Evolutionary conservation across 1,140 invertebrate genomes (phyloP).

Genomic region (Potamilus streckersoni): DNA sequence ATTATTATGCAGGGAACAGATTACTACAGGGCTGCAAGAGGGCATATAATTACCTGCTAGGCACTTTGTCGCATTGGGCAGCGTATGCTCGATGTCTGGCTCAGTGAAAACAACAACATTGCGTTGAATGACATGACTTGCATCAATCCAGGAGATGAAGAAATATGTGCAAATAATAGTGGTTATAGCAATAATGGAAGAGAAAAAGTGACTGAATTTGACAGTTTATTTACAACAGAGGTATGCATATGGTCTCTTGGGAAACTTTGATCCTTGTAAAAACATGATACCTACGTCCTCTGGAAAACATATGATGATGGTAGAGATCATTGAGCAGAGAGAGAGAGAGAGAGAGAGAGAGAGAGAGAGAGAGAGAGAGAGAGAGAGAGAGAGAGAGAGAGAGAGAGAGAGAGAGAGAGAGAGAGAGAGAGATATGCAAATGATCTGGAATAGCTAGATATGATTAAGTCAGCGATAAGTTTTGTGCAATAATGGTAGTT

Average conservation of each 20-base stretch:
- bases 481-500: conserved; percentile 8
- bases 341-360: neutral
- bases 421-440: conserved; percentile 21
- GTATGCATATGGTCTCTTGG: too few species aligned
- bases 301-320: too few species aligned
- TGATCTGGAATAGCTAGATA: neutral
- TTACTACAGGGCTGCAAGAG: conserved; percentile 6
- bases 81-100: neutral
- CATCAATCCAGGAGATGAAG: too few species aligned
- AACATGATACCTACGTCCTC: too few species aligned
- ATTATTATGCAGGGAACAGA: conserved; percentile 20
- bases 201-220: too few species aligned
- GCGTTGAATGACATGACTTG: too few species aligned
- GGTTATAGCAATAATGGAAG: too few species aligned
- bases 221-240: too few species aligned
- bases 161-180: too few species aligned
- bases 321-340: too few species aligned
- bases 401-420: conserved; percentile 24
- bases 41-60: neutral
- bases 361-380: conserved; percentile 21
- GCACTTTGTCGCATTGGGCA: neutral
- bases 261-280: too few species aligned
- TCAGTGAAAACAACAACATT: neutral
- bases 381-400: conserved; percentile 23
- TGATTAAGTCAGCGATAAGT: conserved; percentile 1